Base-by-base conservation (phyloP, 2,113 vertebrate species). In the Orcinus orca region DNA sequence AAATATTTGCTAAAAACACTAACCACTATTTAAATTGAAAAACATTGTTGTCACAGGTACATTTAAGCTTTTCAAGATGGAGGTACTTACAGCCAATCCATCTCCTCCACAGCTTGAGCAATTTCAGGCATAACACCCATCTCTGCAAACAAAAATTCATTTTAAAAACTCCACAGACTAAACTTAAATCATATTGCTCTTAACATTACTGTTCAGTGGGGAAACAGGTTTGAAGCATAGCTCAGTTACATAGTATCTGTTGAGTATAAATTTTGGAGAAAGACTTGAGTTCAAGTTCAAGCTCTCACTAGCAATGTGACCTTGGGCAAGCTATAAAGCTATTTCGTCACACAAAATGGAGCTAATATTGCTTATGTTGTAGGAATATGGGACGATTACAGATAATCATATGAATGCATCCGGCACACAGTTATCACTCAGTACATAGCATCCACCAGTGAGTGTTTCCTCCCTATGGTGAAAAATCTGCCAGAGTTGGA, bases 71-170 rank as follows among this genome's bases (percentile, higher is more conserved):
- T 25, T 33, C 58, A 58, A 80, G 53, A 81, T n/a, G 55, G 77
- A 36, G 53, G 82, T 97, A 99, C 99, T 99, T 98, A 99, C 99
- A 99, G 99, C 99, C 99, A 99, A 96, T 99, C 99, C 99, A 99
- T 99, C 97, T 99, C 99, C 88, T 99, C 99, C 93, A 99, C 99
- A 36, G 99, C 99, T 98, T 99, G 99, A n/a, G 99, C 99, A 77
- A 99, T 99, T 98, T 99, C 99, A 70, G 99, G 98, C 99, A 99
- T 99, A 82, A 99, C 99, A 26, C 99, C 99, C 99, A 99, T 99
- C 98, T 99, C 99, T 99, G 98, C 90, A 96, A 98, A 97, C 5
- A 76, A 93, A 95, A 91, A 70, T 33, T 18, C 55, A 88, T 41
- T 84, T 81, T 55, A 63, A 86, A 94, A 79, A 62, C n/a, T 18